Conservation (phyloP, 2,888 invertebrate genomes). For the Trichacis sp. region DNA sequence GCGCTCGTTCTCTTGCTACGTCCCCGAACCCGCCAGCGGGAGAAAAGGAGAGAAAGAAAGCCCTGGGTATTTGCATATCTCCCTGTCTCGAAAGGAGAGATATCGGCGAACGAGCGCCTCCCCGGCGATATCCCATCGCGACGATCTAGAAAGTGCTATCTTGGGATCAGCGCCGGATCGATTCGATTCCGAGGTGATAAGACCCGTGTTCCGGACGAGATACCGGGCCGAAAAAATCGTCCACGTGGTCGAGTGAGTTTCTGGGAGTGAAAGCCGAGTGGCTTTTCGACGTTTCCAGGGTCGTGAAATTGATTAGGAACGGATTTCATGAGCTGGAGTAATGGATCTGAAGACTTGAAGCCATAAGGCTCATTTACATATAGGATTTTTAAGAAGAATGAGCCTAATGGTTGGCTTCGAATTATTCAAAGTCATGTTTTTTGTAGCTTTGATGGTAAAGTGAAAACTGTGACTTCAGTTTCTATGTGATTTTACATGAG, state of each 20-base stretch:
- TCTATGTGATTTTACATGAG: too few relatives aligned
- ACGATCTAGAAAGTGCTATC: conserved; percentile 45
- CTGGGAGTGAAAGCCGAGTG: background rate
- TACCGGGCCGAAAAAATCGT: conserved; percentile 14
- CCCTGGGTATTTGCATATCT: conserved; percentile 54
- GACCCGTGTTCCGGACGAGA: conserved; percentile 29
- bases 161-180: conserved; percentile 51
- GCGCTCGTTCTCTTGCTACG: conserved; percentile 23
- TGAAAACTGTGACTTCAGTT: too few relatives aligned
- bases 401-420: too few relatives aligned
- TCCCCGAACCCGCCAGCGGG: conserved; percentile 18
- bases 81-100: conserved; percentile 44
- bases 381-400: too few relatives aligned
- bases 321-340: too few relatives aligned
- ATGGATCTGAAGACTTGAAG: too few relatives aligned
- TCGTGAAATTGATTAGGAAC: too few relatives aligned
- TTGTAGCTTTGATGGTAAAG: too few relatives aligned
- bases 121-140: conserved; percentile 36
- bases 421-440: too few relatives aligned
- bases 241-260: conserved; percentile 26
- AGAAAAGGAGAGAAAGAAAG: conserved; percentile 22
- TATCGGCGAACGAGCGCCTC: conserved; percentile 56
- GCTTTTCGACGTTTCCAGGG: too few relatives aligned
- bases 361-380: too few relatives aligned
- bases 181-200: conserved; percentile 44